Conservation (phyloP, 1,140 invertebrate species). For the Microvelia longipes region DNA sequence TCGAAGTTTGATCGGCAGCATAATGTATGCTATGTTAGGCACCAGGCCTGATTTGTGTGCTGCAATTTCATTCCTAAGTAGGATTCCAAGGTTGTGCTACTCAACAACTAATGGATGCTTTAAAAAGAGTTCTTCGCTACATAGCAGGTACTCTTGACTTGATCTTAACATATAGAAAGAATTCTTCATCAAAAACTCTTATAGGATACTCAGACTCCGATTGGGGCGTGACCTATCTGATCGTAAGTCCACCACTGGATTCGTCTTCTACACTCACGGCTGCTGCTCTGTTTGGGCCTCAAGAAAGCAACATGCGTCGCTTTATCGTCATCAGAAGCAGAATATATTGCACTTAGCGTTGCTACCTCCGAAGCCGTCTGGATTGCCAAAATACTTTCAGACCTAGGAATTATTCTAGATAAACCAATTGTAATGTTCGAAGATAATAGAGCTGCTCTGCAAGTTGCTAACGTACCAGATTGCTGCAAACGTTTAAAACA, state of each 20-base stretch:
- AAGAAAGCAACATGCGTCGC: slow-evolving; percentile 1
- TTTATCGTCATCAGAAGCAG: background rate
- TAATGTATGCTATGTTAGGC: background rate
- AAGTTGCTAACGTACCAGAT: background rate
- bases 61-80: background rate
- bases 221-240: background rate
- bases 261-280: background rate
- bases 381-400: background rate
- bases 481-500: background rate
- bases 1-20: background rate
- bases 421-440: background rate
- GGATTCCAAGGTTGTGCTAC: background rate
- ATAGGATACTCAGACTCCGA: background rate
- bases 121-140: background rate
- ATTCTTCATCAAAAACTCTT: background rate
- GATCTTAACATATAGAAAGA: background rate
- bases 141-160: background rate
- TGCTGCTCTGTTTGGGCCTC: background rate
- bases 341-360: slow-evolving; percentile 5
- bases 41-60: background rate
- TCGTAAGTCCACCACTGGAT: background rate
- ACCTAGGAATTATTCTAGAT: background rate
- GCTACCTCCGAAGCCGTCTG: background rate
- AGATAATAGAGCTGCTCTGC: background rate
- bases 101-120: background rate